Evolutionary conservation across 1,140 invertebrate species (phyloP), one percentile per base, ranked within the genome.

Genomic region (Camponotus vicinus): DNA sequence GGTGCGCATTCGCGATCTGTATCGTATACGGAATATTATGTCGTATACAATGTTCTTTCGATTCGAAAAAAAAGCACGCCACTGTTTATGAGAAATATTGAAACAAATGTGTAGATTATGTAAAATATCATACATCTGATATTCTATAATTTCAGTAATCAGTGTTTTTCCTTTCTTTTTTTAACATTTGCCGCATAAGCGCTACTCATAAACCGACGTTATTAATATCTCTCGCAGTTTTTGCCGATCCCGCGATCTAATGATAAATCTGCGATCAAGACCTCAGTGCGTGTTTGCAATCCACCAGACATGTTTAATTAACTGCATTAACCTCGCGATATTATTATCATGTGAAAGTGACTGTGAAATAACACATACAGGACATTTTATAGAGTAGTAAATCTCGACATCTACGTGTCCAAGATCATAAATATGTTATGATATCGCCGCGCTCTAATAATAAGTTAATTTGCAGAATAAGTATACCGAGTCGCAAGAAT

Each of bases 381-480:
- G 64, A 85, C 59, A 75, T 85, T 84, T 69, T 67, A 69, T 57
- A 27, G 64, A 40, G 59, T 13, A 40, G 34, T 76, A 73, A 82
- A 85, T 77, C 52, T 42, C 42, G 63, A 55, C 63, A 37, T n/a
- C 40, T 59, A 42, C 66, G 61, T 27, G 1, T 61, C 18, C n/a
- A n/a, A 21, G 45, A 64, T 57, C 34, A 32, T 42, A 37, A 6
- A 42, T 11, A 52, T 32, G 21, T 13, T 9, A 37, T 37, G 55
- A 78, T 77, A 89, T 52, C 67, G 79, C 21, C 52, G 59, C 34
- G 6, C 49, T 79, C 15, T 57, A 63, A 52, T 52, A 52, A 52
- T 52, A 52, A 86, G 63, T 89, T 77, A 66, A 89, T 86, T 89
- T 55, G 75, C 45, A 18, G 71, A 57, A 37, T 57, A 64, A 71